Evolutionary conservation across 2,888 invertebrate species (phyloP).

Genomic region (Drosophila mayaguana): DNA sequence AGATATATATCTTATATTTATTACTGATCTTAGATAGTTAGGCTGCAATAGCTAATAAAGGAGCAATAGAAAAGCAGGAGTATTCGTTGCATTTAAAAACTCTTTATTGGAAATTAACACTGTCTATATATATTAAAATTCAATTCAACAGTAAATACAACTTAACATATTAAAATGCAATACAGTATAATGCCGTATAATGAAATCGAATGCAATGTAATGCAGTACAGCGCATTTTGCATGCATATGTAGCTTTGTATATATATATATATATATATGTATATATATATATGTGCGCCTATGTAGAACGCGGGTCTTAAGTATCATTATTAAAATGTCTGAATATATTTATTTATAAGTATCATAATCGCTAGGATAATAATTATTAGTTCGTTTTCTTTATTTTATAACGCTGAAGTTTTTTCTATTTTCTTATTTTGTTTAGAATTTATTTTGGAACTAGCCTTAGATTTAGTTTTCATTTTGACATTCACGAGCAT

Average conservation of each 20-base stretch:
- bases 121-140: constrained; percentile 73
- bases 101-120: constrained; percentile 76
- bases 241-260: constrained; percentile 24
- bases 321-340: constrained; percentile 52
- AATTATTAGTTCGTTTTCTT: constrained; percentile 23
- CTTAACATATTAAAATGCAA: constrained; percentile 79
- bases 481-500: constrained; percentile 27
- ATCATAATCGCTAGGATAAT: constrained; percentile 45
- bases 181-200: constrained; percentile 75
- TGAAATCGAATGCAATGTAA: constrained; percentile 38
- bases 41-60: not conserved
- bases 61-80: not conserved
- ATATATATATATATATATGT: too few species aligned
- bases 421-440: constrained; percentile 27
- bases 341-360: constrained; percentile 52
- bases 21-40: not conserved
- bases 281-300: constrained; percentile 28
- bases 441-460: constrained; percentile 40
- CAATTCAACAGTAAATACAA: constrained; percentile 82
- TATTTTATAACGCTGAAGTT: constrained; percentile 30
- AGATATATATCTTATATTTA: not conserved
- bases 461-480: constrained; percentile 57
- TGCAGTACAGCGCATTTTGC: constrained; percentile 50
- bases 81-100: constrained; percentile 71
- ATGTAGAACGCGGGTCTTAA: constrained; percentile 63